Base-by-base conservation (phyloP, 2,888 invertebrate species). In the Tubulanus polymorphus region DNA sequence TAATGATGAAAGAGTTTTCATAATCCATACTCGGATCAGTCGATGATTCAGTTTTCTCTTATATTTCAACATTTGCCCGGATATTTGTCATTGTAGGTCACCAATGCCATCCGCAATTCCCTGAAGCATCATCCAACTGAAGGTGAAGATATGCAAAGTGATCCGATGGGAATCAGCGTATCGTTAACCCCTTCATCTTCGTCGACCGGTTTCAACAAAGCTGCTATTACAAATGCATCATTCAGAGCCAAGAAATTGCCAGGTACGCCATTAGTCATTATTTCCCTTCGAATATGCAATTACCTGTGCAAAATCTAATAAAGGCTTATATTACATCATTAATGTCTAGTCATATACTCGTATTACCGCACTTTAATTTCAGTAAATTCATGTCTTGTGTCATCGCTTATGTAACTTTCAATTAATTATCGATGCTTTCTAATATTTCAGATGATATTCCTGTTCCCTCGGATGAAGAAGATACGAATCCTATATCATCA, bases 141-240 rank as follows among this genome's bases (percentile, higher is more conserved):
- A 32, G 85, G 89, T 84, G 88, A 88, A 37, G 88, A 88, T 81
- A 86, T 88, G 25, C 85, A 86, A 67, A 90, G 90, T 71, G 88
- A 88, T 6, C 88, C 90, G 0, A 88, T 90, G 86, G 90, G 90
- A 20, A 86, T 91, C 57, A 88, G 88, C 73, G 86, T 90, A 51
- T 88, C 90, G 0, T 76, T 89, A 51, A 70, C 73, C 5, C 66
- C 71, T 3, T 63, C 70, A 8, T 63, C 61, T 26, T 64, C 68
- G 37, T 63, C 68, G 0, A 60, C 70, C 10, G 63, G 67, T 12
- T 52, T 68, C 55, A 54, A 54, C 48, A 94, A 94, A 80, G 90
- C 93, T 8, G 93, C 95, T 88, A 94, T 97, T 64, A 97, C 96
- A 30, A 97, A 96, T 81, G 96, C 97, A 63, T 96, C 96, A 66